Conservation (phyloP, 1,140 invertebrate genomes). For the Cheumatopsyche charites region DNA sequence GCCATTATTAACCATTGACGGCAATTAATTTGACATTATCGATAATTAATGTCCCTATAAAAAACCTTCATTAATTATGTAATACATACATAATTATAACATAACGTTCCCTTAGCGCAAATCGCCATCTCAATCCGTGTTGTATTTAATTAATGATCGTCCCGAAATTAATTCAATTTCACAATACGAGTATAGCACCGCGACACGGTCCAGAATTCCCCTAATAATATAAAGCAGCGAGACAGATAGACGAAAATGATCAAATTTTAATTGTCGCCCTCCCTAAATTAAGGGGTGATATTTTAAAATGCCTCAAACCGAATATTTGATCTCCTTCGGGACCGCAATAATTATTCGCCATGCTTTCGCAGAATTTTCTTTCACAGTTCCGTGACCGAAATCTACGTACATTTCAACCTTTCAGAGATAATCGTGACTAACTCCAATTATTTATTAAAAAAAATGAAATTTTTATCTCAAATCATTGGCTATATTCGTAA, state of each 20-base stretch:
- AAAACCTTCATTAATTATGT: too few species aligned
- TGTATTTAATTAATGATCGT: conserved; percentile 13
- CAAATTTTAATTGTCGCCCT: conserved; percentile 13
- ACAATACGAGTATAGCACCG: background rate
- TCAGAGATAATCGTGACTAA: background rate
- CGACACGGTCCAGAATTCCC: too few species aligned
- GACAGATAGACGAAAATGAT: background rate
- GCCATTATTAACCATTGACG: too few species aligned
- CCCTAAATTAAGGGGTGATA: conserved; percentile 1
- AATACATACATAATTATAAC: too few species aligned
- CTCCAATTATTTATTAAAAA: too few species aligned
- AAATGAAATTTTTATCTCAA: too few species aligned
- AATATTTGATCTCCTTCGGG: background rate
- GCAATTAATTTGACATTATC: too few species aligned
- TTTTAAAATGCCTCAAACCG: background rate
- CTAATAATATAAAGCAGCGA: background rate
- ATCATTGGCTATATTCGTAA: too few species aligned
- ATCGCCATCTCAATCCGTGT: background rate
- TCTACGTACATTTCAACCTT: conserved; percentile 17
- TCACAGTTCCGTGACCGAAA: too few species aligned
- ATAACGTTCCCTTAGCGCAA: too few species aligned
- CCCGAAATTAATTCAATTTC: conserved; percentile 10
- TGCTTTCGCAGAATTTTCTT: too few species aligned
- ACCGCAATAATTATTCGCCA: conserved; percentile 7
- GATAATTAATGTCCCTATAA: too few species aligned